Evolutionary conservation across 2,797 vertebrate species (phyloP), one percentile per base, ranked within the genome.

Genomic region (Rhinella marina): DNA sequence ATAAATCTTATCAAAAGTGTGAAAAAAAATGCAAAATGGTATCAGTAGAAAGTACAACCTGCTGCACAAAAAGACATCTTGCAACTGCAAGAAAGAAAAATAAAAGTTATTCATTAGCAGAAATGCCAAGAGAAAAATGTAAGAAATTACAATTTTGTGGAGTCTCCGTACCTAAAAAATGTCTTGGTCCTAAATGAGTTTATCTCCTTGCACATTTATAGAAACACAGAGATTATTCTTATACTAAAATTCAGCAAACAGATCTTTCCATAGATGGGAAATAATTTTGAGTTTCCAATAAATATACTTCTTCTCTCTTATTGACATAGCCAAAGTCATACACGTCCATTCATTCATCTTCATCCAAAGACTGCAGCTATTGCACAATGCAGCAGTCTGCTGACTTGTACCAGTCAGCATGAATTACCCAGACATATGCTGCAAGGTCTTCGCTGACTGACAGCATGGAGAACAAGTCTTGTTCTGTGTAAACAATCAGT

Each of bases 281-380:
- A n/a, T 27, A 62, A 82, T 12, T 16, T 70, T 82, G 27, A 23
- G 21, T 78, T 70, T 80, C 19, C 48, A 62, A 16, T 66, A 59
- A 82, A 66, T 81, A 59, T 16, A 19, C 84, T 84, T 66, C 56
- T 52, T 73, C 77, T 61, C 48, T 48, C n/a, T 78, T 62, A 89
- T 85, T 89, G 82, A 25, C 61, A 86, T 82, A 77, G 80, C 84
- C 84, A 89, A 88, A 88, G 84, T 89, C 79, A 82, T 61, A 73
- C 19, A 57, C 56, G 23, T 41, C 29, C 32, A 86, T 82, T 64
- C 84, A 89, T 89, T 89, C 79, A 86, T 89, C 88, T 86, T 81
- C 84, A 89, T 89, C 84, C 79, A 78, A 70, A 89, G 84, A 86
- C 88, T 89, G 84, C 88, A 82, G 78, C 64, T 59, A 82, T 75